Percentiles rank a stretch among this genome's conserved stretches.
Evolutionary conservation across 2,797 vertebrate genomes (phyloP).

Genomic region (Labroides dimidiatus): DNA sequence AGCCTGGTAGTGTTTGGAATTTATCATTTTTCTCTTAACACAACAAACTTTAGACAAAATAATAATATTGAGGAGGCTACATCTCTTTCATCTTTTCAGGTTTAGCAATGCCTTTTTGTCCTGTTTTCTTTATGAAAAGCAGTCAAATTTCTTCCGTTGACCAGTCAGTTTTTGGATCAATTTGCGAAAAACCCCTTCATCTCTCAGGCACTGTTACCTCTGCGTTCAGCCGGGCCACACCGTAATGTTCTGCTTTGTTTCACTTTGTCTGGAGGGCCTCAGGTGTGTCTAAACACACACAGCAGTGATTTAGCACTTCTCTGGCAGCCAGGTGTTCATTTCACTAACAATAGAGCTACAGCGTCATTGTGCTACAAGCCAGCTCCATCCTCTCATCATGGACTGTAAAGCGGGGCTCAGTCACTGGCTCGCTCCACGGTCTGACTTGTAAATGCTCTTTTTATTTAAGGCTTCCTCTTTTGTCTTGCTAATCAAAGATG

Average conservation of each 20-base stretch:
- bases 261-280: slow-evolving; percentile 56
- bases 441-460: slow-evolving; percentile 87
- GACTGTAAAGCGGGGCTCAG: slow-evolving; percentile 72
- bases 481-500: slow-evolving; percentile 82
- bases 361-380: slow-evolving; percentile 75
- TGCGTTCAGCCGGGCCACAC: slow-evolving; percentile 48
- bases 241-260: slow-evolving; percentile 71
- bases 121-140: slow-evolving; percentile 14
- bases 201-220: slow-evolving; percentile 31
- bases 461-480: slow-evolving; percentile 86
- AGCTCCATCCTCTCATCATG: slow-evolving; percentile 76
- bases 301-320: slow-evolving; percentile 78
- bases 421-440: slow-evolving; percentile 67
- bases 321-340: slow-evolving; percentile 88
- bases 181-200: slow-evolving; percentile 17
- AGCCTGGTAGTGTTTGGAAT: slow-evolving; percentile 26
- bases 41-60: slow-evolving; percentile 23
- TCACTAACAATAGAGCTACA: slow-evolving; percentile 83
- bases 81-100: background rate
- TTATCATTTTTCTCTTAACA: background rate
- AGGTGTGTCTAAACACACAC: slow-evolving; percentile 69
- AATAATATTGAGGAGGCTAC: background rate
- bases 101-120: slow-evolving; percentile 16
- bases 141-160: slow-evolving; percentile 13
- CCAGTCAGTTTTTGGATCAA: slow-evolving; percentile 4